Conservation (phyloP, 37 sponge, comb jelly and placozoan genomes). For the Aplysina aerophoba region DNA sequence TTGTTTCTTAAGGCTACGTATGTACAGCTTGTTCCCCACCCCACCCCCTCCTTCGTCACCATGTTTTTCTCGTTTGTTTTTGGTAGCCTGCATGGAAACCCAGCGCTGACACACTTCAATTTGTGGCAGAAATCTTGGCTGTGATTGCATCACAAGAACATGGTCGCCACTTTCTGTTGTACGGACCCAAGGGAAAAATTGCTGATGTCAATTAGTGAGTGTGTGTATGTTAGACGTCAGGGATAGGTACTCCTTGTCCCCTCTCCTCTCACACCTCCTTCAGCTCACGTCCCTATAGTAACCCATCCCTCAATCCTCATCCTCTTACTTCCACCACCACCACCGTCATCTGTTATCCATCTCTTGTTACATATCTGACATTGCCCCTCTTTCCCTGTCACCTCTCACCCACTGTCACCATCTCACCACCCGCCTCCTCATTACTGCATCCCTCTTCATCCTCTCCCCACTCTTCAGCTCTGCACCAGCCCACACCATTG, state of each 20-base stretch:
- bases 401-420: background rate
- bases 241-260: background rate
- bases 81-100: constrained; percentile 20
- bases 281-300: background rate
- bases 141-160: constrained; percentile 61
- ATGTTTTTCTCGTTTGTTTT: background rate
- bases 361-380: background rate
- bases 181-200: constrained; percentile 13
- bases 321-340: background rate
- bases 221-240: background rate
- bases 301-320: background rate
- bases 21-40: too few species aligned
- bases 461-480: constrained; percentile 23
- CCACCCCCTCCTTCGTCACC: too few species aligned
- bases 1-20: too few species aligned
- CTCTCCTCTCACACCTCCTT: constrained; percentile 19
- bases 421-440: background rate
- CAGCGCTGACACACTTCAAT: constrained; percentile 50
- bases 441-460: background rate
- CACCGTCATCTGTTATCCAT: background rate
- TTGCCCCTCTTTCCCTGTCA: background rate
- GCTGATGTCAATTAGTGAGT: constrained; percentile 33
- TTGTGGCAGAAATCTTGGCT: constrained; percentile 68
- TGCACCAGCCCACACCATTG: constrained; percentile 42
- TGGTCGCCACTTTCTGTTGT: constrained; percentile 47